Conservation (phyloP, 2,797 vertebrate genomes). For the Gila robusta region DNA sequence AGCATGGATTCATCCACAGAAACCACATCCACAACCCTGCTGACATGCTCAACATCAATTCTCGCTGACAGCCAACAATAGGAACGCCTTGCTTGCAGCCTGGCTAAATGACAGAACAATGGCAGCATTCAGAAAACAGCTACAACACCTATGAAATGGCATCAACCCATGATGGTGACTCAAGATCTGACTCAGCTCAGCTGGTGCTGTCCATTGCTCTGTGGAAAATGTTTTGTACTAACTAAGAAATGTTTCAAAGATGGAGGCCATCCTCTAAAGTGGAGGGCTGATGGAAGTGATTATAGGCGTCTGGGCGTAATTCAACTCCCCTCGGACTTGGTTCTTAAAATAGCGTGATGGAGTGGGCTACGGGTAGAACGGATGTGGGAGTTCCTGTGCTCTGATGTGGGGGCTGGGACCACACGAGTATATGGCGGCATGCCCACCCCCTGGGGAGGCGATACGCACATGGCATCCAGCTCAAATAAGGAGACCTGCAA, state of each 20-base stretch:
- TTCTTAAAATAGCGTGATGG: slow-evolving; percentile 59
- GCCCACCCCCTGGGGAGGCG: slow-evolving; percentile 33
- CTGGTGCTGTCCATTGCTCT: slow-evolving; percentile 10
- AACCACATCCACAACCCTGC: slow-evolving; percentile 56
- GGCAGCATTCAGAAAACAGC: slow-evolving; percentile 32
- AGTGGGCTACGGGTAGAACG: slow-evolving; percentile 55
- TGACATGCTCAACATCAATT: slow-evolving; percentile 23
- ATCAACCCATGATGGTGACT: slow-evolving; percentile 35
- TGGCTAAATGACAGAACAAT: slow-evolving; percentile 38
- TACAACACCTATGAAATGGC: slow-evolving; percentile 20
- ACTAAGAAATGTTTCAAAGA: slow-evolving; percentile 28
- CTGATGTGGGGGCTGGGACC: slow-evolving; percentile 71
- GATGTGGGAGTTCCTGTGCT: slow-evolving; percentile 77
- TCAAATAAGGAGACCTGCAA: slow-evolving; percentile 19
- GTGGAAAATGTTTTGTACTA: slow-evolving; percentile 29
- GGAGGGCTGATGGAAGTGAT: slow-evolving; percentile 80
- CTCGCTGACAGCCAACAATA: slow-evolving; percentile 32
- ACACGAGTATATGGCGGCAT: slow-evolving; percentile 63
- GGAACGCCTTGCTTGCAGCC: slow-evolving; percentile 15
- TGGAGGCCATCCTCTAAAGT: slow-evolving; percentile 52
- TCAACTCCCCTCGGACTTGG: slow-evolving; percentile 61
- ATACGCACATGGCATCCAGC: slow-evolving; percentile 24
- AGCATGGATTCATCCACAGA: slow-evolving; percentile 38
- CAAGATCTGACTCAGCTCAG: slow-evolving; percentile 31
- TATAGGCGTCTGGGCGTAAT: slow-evolving; percentile 80